These are phyloP conservation scores for Lontra canadensis DNA, from an alignment of 2,113 vertebrate genomes.

Conservation along the genomic window DNA sequence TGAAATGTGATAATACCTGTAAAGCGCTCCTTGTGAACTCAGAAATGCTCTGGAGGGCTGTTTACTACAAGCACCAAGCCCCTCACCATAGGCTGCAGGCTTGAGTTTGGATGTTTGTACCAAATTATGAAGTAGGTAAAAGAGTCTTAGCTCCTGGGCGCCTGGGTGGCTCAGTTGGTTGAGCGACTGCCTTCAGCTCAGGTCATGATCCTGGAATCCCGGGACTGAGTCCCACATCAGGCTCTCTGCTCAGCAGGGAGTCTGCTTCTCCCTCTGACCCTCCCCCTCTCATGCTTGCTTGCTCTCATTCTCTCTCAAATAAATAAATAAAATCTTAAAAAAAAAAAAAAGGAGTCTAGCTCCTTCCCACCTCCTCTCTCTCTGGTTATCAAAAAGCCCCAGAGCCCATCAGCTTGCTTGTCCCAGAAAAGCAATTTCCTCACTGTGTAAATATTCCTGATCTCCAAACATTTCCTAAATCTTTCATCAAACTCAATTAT, in stretches of 20 bases:
- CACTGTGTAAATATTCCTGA: background rate
- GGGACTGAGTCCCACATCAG: too few relatives aligned
- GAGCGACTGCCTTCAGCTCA: too few relatives aligned
- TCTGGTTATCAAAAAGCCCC: background rate
- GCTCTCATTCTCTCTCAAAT: too few relatives aligned
- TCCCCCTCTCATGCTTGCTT: too few relatives aligned
- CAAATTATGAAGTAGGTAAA: background rate
- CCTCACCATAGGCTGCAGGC: background rate
- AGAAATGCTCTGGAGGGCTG: background rate
- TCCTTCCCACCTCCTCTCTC: background rate
- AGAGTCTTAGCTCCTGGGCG: background rate
- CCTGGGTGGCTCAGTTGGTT: too few relatives aligned
- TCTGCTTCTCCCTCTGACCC: too few relatives aligned
- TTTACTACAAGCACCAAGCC: background rate
- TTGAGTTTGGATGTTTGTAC: background rate
- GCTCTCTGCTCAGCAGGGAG: too few relatives aligned
- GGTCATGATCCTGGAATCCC: too few relatives aligned
- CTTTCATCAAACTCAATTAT: constrained; percentile 9
- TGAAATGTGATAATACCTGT: background rate
- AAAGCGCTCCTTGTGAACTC: background rate
- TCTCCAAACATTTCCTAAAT: background rate
- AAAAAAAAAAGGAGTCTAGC: background rate
- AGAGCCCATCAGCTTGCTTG: background rate
- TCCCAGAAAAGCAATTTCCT: background rate
- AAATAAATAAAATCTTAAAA: too few relatives aligned